Percentiles rank a stretch among this genome's conserved stretches.
Evolutionary conservation across 2,888 invertebrate genomes (phyloP).

Genomic region (Laothoe populi): DNA sequence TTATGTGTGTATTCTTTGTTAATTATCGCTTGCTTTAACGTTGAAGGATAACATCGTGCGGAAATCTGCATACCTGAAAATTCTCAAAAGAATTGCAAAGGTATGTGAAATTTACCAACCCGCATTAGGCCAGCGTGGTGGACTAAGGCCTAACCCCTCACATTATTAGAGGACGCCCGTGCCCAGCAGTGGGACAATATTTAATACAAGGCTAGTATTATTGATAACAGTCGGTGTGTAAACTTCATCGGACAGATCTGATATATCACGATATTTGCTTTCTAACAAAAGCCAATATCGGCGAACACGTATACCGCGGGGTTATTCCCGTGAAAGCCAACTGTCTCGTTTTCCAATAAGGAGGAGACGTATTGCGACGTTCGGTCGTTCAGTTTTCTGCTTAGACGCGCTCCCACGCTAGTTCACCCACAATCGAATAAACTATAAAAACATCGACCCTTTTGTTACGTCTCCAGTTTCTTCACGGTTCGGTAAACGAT

Average conservation of each 20-base stretch:
- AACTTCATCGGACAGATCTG: constrained; percentile 43
- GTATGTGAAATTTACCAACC: too few relatives aligned
- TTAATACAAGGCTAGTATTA: constrained; percentile 33
- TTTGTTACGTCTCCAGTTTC: constrained; percentile 27
- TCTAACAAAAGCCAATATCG: constrained; percentile 69
- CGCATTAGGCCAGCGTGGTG: too few relatives aligned
- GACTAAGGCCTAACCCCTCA: too few relatives aligned
- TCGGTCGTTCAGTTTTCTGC: constrained; percentile 78
- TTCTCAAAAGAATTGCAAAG: too few relatives aligned
- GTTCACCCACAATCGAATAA: constrained; percentile 55
- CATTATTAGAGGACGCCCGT: too few relatives aligned
- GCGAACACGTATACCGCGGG: constrained; percentile 63
- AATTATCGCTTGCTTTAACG: too few relatives aligned
- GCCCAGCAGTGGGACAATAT: too few relatives aligned
- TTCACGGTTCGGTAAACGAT: constrained; percentile 20
- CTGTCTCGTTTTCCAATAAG: constrained; percentile 81
- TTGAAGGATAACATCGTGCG: too few relatives aligned
- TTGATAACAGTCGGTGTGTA: constrained; percentile 35
- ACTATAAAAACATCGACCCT: constrained; percentile 40
- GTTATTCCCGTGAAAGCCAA: constrained; percentile 71
- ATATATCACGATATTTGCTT: constrained; percentile 65
- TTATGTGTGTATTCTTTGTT: too few relatives aligned
- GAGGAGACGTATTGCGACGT: constrained; percentile 74
- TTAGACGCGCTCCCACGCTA: constrained; percentile 59
- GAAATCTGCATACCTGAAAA: too few relatives aligned